Percentiles rank a stretch among this genome's conserved stretches.
Conservation (phyloP, 2,797 vertebrate genomes). For the Channallabes apus region DNA sequence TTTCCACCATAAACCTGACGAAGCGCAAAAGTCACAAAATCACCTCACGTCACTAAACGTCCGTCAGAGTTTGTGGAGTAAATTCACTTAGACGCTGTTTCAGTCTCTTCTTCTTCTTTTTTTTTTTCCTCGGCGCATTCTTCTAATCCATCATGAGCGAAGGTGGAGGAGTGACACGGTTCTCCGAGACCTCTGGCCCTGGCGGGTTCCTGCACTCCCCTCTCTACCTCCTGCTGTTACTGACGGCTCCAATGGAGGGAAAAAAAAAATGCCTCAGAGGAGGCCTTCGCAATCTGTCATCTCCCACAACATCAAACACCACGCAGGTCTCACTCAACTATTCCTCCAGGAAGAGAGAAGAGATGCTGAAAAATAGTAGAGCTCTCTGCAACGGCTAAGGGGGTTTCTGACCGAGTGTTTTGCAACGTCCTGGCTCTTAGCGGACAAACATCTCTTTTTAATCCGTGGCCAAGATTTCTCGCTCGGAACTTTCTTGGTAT, state of each 20-base stretch:
- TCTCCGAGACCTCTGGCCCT: constrained; percentile 53
- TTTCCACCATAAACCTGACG: background rate
- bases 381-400: constrained; percentile 15
- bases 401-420: constrained; percentile 17
- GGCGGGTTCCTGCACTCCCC: constrained; percentile 50
- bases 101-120: no score
- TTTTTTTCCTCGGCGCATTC: constrained; percentile 9
- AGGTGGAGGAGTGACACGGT: constrained; percentile 46
- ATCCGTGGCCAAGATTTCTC: constrained; percentile 10
- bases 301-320: constrained; percentile 58
- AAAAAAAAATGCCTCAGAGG: constrained; percentile 48
- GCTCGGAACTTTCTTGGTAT: background rate
- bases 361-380: constrained; percentile 52
- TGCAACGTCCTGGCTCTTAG: background rate
- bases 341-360: constrained; percentile 45
- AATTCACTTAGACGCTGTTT: background rate
- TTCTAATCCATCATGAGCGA: constrained; percentile 46
- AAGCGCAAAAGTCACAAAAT: background rate
- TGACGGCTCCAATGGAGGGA: constrained; percentile 52
- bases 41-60: background rate
- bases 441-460: background rate
- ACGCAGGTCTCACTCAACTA: constrained; percentile 48
- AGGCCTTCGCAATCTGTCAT: constrained; percentile 59
- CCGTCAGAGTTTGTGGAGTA: background rate
- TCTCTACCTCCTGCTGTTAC: constrained; percentile 54